These are phyloP conservation scores for Coelinius sp. DNA, from an alignment of 2,888 invertebrate genomes.

Conservation along the genomic window DNA sequence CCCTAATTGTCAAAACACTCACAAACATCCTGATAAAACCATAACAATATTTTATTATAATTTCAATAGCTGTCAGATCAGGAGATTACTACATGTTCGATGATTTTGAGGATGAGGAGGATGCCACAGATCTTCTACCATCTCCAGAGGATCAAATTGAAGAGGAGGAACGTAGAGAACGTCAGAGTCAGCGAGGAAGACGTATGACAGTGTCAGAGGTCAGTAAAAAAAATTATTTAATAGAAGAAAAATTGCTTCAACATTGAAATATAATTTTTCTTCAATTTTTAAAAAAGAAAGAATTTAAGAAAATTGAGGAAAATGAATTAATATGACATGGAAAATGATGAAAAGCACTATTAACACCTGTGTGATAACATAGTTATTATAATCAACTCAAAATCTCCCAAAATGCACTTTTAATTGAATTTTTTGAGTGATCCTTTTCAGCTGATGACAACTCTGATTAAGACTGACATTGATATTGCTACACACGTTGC, in stretches of 20 bases:
- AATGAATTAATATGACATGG: not conserved
- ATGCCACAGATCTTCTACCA: slow-evolving; percentile 75
- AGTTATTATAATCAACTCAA: not conserved
- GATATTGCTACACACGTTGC: slow-evolving; percentile 74
- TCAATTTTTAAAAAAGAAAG: too few species aligned
- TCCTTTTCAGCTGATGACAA: slow-evolving; percentile 79
- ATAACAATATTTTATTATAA: slow-evolving; percentile 33
- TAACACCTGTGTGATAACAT: not conserved
- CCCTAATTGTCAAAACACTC: slow-evolving; percentile 5
- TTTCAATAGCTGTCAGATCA: slow-evolving; percentile 88
- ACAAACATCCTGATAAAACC: not conserved
- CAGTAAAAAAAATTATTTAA: slow-evolving; percentile 23
- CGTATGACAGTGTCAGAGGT: slow-evolving; percentile 72
- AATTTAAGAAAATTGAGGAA: not conserved
- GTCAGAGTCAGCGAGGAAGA: slow-evolving; percentile 62
- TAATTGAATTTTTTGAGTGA: slow-evolving; percentile 40
- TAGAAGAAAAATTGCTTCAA: too few species aligned
- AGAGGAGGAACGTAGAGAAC: slow-evolving; percentile 70
- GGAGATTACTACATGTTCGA: slow-evolving; percentile 99
- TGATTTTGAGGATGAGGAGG: slow-evolving; percentile 84
- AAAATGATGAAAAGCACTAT: not conserved
- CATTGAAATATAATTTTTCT: too few species aligned
- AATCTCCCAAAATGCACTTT: not conserved
- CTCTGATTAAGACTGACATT: slow-evolving; percentile 84
- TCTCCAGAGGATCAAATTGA: slow-evolving; percentile 76